These are phyloP conservation scores for Caenorhabditis wallacei DNA, from an alignment of 2,888 invertebrate species.

Conservation along the genomic window DNA sequence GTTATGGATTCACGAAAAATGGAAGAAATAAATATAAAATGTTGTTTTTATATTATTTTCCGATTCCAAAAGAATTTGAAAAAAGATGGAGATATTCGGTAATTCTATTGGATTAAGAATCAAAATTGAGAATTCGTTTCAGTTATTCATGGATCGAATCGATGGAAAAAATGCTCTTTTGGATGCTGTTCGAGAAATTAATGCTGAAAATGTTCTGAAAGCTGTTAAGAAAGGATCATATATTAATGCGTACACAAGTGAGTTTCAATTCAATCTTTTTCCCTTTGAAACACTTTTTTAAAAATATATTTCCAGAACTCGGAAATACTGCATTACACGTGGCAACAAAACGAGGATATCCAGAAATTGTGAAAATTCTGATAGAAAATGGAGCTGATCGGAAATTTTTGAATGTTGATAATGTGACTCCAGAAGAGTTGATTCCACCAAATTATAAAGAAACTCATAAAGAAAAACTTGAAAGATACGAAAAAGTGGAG, in stretches of 20 bases:
- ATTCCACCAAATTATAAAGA: constrained; percentile 21
- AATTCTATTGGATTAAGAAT: background rate
- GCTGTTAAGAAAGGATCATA: constrained; percentile 11
- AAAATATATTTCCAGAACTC: background rate
- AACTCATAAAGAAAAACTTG: constrained; percentile 12
- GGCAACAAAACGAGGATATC: constrained; percentile 18
- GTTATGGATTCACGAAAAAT: constrained; percentile 7
- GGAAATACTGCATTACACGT: constrained; percentile 33
- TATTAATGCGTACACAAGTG: constrained; percentile 14
- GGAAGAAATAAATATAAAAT: constrained; percentile 11
- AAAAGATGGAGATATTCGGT: constrained; percentile 37
- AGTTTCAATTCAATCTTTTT: background rate
- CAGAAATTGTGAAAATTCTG: constrained; percentile 27
- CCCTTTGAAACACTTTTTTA: background rate
- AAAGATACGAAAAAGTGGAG: constrained; percentile 19
- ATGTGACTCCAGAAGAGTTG: constrained; percentile 24
- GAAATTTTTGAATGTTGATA: constrained; percentile 13
- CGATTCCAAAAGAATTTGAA: constrained; percentile 7
- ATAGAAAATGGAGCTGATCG: constrained; percentile 29
- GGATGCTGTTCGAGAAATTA: constrained; percentile 25
- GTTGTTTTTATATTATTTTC: constrained; percentile 9
- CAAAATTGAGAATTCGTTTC: background rate
- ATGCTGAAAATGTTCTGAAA: constrained; percentile 14
- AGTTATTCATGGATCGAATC: constrained; percentile 29
- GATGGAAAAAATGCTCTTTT: constrained; percentile 29